A percentile compares a stretch with the other conserved stretches of the same genome.
Conservation (phyloP, 2,797 vertebrate genomes). For the Schizothorax lantsangensis region DNA sequence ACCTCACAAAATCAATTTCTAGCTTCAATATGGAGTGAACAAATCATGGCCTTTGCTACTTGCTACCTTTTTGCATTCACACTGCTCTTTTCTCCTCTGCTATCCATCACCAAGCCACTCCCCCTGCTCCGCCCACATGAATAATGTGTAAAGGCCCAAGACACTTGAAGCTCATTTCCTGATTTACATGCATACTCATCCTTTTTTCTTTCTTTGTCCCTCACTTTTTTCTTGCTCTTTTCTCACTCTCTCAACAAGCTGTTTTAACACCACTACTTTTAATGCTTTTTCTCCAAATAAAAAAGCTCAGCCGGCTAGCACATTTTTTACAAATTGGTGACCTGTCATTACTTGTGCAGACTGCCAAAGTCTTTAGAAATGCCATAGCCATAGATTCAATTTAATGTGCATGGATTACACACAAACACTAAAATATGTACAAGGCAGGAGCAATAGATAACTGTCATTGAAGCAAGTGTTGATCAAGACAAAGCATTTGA, state of each 20-base stretch:
- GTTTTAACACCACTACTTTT: slow-evolving; percentile 5
- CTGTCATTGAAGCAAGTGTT: background rate
- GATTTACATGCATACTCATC: background rate
- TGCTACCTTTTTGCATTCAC: background rate
- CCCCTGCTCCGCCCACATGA: background rate
- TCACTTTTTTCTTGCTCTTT: background rate
- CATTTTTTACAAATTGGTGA: background rate
- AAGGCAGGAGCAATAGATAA: background rate
- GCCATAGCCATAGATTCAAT: background rate
- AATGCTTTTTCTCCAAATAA: background rate
- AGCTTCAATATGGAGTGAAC: background rate
- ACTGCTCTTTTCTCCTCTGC: background rate
- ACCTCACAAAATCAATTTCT: slow-evolving; percentile 24
- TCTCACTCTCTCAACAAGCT: background rate
- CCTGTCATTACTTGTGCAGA: background rate
- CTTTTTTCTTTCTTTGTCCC: background rate
- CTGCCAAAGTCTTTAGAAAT: slow-evolving; percentile 7
- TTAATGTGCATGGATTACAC: background rate
- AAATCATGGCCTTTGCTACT: background rate
- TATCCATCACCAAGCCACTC: slow-evolving; percentile 18
- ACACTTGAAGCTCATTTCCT: background rate
- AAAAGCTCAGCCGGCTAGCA: background rate
- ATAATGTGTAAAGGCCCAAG: background rate
- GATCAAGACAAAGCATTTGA: background rate
- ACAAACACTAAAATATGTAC: background rate